These are phyloP conservation scores for Deroplatys truncata DNA, from an alignment of 2,888 invertebrate genomes.

Conservation along the genomic window DNA sequence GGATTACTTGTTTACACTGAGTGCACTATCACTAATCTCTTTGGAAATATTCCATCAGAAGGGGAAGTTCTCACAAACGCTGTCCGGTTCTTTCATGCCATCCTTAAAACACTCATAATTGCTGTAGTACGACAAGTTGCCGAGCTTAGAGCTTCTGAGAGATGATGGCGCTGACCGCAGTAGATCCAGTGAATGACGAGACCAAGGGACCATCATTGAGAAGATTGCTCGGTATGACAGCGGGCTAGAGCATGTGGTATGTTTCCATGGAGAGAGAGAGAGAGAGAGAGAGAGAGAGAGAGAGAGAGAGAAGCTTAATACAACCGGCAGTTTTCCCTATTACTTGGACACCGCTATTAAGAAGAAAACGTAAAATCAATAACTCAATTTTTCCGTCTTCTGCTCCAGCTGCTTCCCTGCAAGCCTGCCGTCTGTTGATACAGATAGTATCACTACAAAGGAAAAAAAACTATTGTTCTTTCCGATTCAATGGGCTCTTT, in stretches of 20 bases:
- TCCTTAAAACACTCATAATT: no score
- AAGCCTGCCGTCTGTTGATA: conserved; percentile 8
- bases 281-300: no score
- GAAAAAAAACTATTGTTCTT: conserved; percentile 25
- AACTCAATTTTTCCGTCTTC: conserved; percentile 2
- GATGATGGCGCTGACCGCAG: no score
- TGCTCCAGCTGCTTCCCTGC: not conserved
- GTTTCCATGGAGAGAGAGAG: no score
- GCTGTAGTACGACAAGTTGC: no score
- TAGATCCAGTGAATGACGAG: no score
- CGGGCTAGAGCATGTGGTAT: not conserved
- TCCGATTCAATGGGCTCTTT: conserved; percentile 22
- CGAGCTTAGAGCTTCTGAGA: no score
- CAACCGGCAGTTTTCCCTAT: not conserved
- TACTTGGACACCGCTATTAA: not conserved
- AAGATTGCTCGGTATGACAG: not conserved
- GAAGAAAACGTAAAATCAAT: not conserved
- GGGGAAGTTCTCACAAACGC: no score
- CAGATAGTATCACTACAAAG: conserved; percentile 21
- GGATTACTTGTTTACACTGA: no score
- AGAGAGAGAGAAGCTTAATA: not conserved
- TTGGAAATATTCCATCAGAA: no score
- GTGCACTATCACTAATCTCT: no score
- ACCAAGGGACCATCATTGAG: not conserved
- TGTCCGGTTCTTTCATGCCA: no score